phyloP scores from a whole-genome alignment of 2,113 vertebrate genomes.

The Microtus montanus region DNA sequence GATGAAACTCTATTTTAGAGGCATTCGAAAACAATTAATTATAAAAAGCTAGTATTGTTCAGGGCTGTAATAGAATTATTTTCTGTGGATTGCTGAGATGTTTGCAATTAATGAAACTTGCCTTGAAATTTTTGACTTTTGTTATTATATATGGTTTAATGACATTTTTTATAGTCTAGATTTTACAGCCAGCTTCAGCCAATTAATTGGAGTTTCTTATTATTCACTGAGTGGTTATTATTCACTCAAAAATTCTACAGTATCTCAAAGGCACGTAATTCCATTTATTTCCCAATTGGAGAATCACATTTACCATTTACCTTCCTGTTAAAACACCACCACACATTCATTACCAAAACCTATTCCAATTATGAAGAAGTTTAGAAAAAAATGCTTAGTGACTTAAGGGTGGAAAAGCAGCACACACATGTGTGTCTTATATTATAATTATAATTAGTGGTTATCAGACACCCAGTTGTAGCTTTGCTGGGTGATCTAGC shows the following conservation, averaged over 20 bases:
- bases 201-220: neutral
- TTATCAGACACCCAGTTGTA: neutral
- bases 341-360: neutral
- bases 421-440: neutral
- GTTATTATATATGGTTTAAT: neutral
- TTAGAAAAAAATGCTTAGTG: neutral
- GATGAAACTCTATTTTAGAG: neutral
- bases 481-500: neutral
- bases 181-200: neutral
- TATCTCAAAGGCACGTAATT: neutral
- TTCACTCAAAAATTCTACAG: neutral
- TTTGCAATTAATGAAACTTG: neutral
- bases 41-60: neutral
- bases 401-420: neutral
- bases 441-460: neutral
- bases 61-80: neutral
- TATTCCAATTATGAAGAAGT: neutral
- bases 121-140: neutral
- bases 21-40: neutral
- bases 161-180: neutral
- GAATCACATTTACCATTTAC: neutral
- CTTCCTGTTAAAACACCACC: neutral
- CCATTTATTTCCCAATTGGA: neutral
- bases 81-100: neutral
- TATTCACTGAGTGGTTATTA: neutral